A percentile compares a stretch with the other conserved stretches of the same genome.
Conservation (phyloP, 2,888 invertebrate genomes). For the Oscheius myriophilus region DNA sequence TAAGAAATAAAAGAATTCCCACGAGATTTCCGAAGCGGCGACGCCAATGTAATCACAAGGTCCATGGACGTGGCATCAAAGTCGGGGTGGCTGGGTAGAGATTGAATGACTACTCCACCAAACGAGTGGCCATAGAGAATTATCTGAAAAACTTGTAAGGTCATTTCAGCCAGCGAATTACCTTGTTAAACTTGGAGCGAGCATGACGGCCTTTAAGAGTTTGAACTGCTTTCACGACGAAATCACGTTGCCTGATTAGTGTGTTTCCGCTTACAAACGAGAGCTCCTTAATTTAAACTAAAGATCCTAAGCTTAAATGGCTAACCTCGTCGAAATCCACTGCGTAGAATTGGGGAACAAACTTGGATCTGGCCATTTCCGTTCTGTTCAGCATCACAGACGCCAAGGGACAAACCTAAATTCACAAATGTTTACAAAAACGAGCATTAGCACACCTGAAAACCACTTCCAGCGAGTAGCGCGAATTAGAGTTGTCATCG, state of each 20-base stretch:
- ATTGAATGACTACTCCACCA: conserved; percentile 46
- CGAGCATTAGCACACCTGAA: conserved; percentile 71
- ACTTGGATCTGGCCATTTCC: conserved; percentile 78
- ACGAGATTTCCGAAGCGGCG: conserved; percentile 42
- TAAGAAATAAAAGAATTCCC: neutral
- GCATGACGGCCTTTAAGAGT: conserved; percentile 74
- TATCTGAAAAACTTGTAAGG: conserved; percentile 29
- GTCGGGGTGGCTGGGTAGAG: conserved; percentile 27
- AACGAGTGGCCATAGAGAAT: conserved; percentile 53
- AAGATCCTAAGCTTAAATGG: neutral
- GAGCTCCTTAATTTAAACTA: conserved; percentile 76
- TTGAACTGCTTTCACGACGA: conserved; percentile 79
- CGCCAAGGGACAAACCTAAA: conserved; percentile 84
- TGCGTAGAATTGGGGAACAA: conserved; percentile 91
- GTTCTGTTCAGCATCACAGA: conserved; percentile 89
- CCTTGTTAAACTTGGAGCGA: conserved; percentile 20
- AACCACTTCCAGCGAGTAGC: conserved; percentile 90
- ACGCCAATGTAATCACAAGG: conserved; percentile 38
- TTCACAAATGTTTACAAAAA: too few relatives aligned
- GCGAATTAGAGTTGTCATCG: conserved; percentile 76
- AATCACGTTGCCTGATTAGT: conserved; percentile 81
- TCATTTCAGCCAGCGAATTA: neutral
- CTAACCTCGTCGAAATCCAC: conserved; percentile 84
- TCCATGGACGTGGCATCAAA: conserved; percentile 33
- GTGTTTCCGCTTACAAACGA: conserved; percentile 88